Conservation (phyloP, 1,140 invertebrate species). For the Lethrus apterus region DNA sequence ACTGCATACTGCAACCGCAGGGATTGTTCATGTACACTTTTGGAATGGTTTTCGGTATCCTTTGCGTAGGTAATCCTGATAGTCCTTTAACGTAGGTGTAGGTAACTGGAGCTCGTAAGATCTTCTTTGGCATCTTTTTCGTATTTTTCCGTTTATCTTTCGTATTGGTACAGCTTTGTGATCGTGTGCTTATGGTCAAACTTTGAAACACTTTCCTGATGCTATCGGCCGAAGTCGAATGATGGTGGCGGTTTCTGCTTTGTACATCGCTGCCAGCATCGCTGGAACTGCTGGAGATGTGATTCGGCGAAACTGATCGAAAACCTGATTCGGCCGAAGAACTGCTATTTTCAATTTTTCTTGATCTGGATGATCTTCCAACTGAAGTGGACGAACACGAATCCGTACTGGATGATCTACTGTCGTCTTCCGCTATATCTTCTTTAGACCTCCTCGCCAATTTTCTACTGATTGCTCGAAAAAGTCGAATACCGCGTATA, state of each 20-base stretch:
- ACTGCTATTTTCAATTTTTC: conserved; percentile 24
- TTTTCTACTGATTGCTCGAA: conserved; percentile 52
- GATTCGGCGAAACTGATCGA: conserved; percentile 36
- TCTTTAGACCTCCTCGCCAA: conserved; percentile 47
- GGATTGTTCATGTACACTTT: conserved; percentile 35
- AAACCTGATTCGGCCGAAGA: conserved; percentile 24
- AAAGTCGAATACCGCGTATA: conserved; percentile 47
- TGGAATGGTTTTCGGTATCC: conserved; percentile 53
- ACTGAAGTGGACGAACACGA: conserved; percentile 45
- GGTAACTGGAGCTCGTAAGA: conserved; percentile 62
- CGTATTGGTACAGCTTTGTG: conserved; percentile 52
- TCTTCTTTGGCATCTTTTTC: conserved; percentile 58
- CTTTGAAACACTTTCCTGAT: conserved; percentile 63
- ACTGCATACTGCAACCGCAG: conserved; percentile 36
- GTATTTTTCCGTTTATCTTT: conserved; percentile 43
- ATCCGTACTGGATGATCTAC: conserved; percentile 49
- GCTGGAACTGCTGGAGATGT: conserved; percentile 50
- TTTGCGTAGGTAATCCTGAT: conserved; percentile 69
- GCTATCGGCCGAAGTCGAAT: conserved; percentile 53
- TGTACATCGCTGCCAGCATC: conserved; percentile 50
- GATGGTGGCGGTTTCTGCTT: conserved; percentile 46
- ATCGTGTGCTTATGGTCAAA: conserved; percentile 53
- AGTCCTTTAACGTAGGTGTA: conserved; percentile 72
- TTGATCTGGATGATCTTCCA: conserved; percentile 34
- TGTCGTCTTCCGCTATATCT: conserved; percentile 48